Conservation (phyloP, 1,140 invertebrate species). For the Achroia grisella region DNA sequence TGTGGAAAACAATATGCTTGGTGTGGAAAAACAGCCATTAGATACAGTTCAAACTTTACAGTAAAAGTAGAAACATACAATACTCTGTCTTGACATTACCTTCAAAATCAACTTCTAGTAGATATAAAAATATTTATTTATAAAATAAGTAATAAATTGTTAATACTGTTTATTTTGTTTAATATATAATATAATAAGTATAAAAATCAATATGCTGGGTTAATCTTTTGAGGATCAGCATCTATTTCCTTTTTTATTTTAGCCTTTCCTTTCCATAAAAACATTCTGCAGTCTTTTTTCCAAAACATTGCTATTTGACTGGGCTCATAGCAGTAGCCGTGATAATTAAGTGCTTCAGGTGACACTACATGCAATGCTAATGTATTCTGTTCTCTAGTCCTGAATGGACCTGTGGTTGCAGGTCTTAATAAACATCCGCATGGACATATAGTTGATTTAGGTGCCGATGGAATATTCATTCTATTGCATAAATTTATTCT, state of each 20-base stretch:
- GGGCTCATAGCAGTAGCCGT: conserved; percentile 54
- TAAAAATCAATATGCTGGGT: conserved; percentile 1
- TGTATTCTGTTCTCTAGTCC: conserved; percentile 56
- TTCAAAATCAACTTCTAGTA: background rate
- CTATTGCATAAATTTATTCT: conserved; percentile 44
- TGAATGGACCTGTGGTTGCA: conserved; percentile 35
- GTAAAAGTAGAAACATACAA: conserved; percentile 27
- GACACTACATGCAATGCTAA: conserved; percentile 55
- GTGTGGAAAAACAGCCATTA: conserved; percentile 70
- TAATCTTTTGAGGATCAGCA: conserved; percentile 26
- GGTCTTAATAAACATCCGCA: conserved; percentile 56
- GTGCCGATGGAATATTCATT: conserved; percentile 28
- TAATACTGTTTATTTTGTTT: conserved; percentile 13
- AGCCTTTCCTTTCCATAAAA: conserved; percentile 76
- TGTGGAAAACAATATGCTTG: conserved; percentile 43
- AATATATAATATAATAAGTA: background rate
- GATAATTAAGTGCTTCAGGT: conserved; percentile 52
- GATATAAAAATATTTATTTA: conserved; percentile 18
- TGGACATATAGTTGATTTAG: conserved; percentile 44
- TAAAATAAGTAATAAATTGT: conserved; percentile 34
- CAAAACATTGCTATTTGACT: conserved; percentile 69
- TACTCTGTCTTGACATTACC: background rate
- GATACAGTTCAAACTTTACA: conserved; percentile 78
- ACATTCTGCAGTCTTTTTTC: conserved; percentile 80
- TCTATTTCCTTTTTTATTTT: conserved; percentile 35